These are phyloP conservation scores for Tetropium fuscum DNA, from an alignment of 2,888 invertebrate genomes.

Conservation along the genomic window DNA sequence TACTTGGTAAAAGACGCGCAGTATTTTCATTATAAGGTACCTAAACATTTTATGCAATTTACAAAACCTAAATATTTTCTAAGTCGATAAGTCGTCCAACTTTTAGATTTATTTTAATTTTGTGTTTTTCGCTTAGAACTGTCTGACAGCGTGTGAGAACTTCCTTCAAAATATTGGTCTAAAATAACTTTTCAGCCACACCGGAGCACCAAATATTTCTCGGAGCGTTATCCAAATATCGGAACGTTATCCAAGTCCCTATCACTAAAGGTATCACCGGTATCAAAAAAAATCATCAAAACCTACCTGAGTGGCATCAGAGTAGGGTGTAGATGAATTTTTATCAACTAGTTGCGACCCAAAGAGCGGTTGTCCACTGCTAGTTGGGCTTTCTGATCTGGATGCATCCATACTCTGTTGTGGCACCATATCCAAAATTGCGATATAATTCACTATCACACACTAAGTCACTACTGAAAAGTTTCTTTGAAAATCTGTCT, in stretches of 20 bases:
- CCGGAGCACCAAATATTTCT: neutral
- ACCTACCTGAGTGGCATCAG: conserved; percentile 97
- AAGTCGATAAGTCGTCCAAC: too few species aligned
- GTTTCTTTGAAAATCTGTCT: conserved; percentile 50
- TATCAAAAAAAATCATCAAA: conserved; percentile 17
- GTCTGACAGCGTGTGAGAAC: too few species aligned
- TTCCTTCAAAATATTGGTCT: too few species aligned
- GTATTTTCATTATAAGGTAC: too few species aligned
- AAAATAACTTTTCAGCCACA: neutral
- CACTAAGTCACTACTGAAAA: conserved; percentile 32
- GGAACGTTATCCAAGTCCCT: conserved; percentile 8
- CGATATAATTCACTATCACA: conserved; percentile 26
- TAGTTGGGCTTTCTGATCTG: conserved; percentile 65
- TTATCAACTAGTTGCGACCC: conserved; percentile 92
- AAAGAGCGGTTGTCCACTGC: conserved; percentile 80
- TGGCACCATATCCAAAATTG: conserved; percentile 75
- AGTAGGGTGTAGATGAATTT: conserved; percentile 94
- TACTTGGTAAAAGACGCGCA: too few species aligned
- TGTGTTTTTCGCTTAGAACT: too few species aligned
- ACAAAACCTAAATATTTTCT: too few species aligned
- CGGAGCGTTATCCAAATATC: neutral
- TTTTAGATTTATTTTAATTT: too few species aligned
- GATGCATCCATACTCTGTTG: conserved; percentile 71
- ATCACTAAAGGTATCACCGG: conserved; percentile 4
- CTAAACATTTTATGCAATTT: too few species aligned